Evolutionary conservation across 2,797 vertebrate genomes (phyloP).

Genomic region (Pelobates cultripes): DNA sequence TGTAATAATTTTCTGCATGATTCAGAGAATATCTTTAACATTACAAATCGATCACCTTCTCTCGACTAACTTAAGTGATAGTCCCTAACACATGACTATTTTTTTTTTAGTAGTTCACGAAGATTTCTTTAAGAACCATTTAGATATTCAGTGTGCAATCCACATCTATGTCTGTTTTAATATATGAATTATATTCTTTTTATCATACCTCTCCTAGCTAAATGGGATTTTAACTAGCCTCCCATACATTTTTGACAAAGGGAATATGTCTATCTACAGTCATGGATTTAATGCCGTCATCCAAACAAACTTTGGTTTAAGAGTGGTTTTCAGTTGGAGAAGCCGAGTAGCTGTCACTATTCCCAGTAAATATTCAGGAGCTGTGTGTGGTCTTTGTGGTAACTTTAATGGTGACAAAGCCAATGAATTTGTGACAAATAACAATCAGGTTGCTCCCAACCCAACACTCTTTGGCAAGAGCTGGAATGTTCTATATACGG

Average conservation of each 20-base stretch:
- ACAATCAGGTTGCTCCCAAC: slow-evolving; percentile 21
- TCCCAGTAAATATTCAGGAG: slow-evolving; percentile 67
- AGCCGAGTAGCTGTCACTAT: slow-evolving; percentile 59
- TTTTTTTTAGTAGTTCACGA: no score
- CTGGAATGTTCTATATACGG: slow-evolving; percentile 66
- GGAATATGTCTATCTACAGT: slow-evolving; percentile 60
- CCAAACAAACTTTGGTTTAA: slow-evolving; percentile 70
- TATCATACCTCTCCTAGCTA: slow-evolving; percentile 26
- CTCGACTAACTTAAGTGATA: no score
- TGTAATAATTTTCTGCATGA: no score
- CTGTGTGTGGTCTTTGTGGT: slow-evolving; percentile 79
- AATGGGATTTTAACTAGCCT: slow-evolving; percentile 45
- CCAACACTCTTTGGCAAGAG: slow-evolving; percentile 64
- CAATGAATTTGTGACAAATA: slow-evolving; percentile 68
- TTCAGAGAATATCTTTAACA: no score
- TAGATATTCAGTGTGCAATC: no score
- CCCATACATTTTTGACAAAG: not conserved
- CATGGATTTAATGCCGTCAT: slow-evolving; percentile 63
- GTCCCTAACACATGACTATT: no score
- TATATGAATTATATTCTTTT: not conserved
- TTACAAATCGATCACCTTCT: no score
- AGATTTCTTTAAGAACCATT: no score
- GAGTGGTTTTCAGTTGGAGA: slow-evolving; percentile 70
- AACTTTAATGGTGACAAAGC: slow-evolving; percentile 67
- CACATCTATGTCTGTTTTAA: no score